Evolutionary conservation across 2,113 vertebrate species (phyloP), one percentile per base, ranked within the genome.

Genomic region (Bothrops jararaca): DNA sequence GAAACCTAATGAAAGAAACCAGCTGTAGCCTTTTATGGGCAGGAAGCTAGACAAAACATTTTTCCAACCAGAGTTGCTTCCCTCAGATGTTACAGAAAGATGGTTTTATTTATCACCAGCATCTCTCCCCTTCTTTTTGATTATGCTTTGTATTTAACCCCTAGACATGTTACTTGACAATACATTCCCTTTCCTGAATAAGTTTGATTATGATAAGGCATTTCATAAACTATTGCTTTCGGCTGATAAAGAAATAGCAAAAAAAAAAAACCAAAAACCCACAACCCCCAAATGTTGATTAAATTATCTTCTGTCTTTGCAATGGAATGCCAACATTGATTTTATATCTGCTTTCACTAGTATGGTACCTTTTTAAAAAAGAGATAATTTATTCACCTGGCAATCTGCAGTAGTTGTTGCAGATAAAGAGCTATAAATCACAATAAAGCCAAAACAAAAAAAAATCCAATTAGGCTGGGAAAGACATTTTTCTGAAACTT

Each of bases 21-120:
- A 74, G 23, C 64, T 87, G 22, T 53, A 1, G 60, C 85, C 57
- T 22, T 88, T n/a, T 94, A 85, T 86, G 11, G n/a, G 8, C 24
- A 56, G 42, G n/a, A 18, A 85, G 58, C n/a, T 88, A 80, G 87
- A 58, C 5, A 53, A 45, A 42, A 18, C n/a, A 87, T 88, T 80
- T 90, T 64, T 85, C 85, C 24, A 57, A 39, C 42, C 39, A n/a
- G n/a, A 42, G 12, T 80, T 89, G 18, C 8, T 91, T 91, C 53
- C 12, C 91, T 85, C 69, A 74, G n/a, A 6, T 92, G 29, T 10
- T 86, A 22, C 10, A 0, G 0, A 92, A 89, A 57, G 69, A 0
- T 22, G 56, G 94, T 48, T 22, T 93, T 91, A 93, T 42, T 42
- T 92, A 94, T 69, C 69, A 92, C 0, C 48, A 26, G 15, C 91